Base-by-base conservation (phyloP, 2,113 vertebrate species). In the Heteronetta atricapilla region DNA sequence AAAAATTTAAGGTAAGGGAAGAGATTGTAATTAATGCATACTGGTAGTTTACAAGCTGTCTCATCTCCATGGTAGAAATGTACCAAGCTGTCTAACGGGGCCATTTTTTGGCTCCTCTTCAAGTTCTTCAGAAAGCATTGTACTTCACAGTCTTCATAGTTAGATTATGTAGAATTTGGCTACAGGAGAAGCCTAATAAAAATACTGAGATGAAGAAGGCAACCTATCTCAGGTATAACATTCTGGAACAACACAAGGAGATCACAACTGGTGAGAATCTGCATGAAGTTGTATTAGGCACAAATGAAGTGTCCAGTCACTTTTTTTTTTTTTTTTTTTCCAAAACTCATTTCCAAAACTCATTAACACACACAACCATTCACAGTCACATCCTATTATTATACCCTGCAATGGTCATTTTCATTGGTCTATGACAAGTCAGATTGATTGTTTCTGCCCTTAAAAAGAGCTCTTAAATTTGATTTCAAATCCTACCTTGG, bases 81-180 rank as follows among this genome's bases (percentile, higher is more conserved):
- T 55, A 88, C 68, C 86, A 95, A 96, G 90, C 74, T 94, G 84
- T 89, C 77, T 95, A 95, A 97, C 84, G 44, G 95, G 70, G 55
- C 62, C 77, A 55, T 1, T 1, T 93, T 91, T 92, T 92, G 83
- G 86, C 64, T 88, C 25, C 48, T 66, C 6, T 76, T 85, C 73
- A 87, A 87, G 70, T 87, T 82, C 44, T 58, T 87, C 44, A 16
- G 69, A 79, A 96, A 86, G 26, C 52, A 81, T 9, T 73, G 44
- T 69, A 53, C 53, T 86, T 87, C 73, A 79, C 80, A 79, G 83
- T 42, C 62, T 90, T 77, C 44, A 22, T 53, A 90, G 82, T 88
- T 84, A 84, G 69, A 66, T 96, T 94, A 94, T 93, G 84, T 89
- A 77, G 63, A 40, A 70, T 95, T 82, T 91, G 91, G 87, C 63